phyloP scores from a whole-genome alignment of 2,113 vertebrate genomes.

The Pseudorasbora parva region DNA sequence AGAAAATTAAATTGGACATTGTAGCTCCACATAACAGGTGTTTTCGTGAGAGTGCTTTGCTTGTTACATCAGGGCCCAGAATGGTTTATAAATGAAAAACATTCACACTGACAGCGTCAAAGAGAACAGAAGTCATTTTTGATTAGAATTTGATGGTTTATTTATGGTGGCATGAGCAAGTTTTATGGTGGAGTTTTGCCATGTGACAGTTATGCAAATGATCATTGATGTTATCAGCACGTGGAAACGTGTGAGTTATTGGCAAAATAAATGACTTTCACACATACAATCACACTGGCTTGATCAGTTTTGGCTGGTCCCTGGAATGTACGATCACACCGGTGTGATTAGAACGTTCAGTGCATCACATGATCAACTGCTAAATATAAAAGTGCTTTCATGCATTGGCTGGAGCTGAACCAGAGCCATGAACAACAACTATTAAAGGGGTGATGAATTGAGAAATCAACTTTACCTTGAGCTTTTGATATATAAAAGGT shows the following conservation, averaged over 20 bases:
- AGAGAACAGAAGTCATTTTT: background rate
- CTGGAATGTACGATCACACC: no score
- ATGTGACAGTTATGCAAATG: background rate
- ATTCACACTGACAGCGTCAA: background rate
- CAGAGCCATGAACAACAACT: no score
- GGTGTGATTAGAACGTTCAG: no score
- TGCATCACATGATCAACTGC: no score
- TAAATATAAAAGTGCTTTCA: no score
- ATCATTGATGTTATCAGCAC: background rate
- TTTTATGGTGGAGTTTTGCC: background rate
- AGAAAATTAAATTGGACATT: conserved; percentile 6
- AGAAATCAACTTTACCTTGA: no score
- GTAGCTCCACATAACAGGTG: background rate
- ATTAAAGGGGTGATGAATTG: no score
- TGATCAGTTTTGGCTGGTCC: no score
- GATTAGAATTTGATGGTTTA: background rate
- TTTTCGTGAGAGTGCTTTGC: background rate
- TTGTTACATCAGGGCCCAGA: background rate
- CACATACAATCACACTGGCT: no score
- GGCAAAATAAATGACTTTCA: background rate
- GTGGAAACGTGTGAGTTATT: background rate
- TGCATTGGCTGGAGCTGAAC: no score
- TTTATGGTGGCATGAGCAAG: background rate
- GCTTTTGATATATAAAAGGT: no score
- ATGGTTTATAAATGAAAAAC: conserved; percentile 8